Evolutionary conservation across 2,113 vertebrate species (phyloP).

Genomic region (Archilochus colubris): DNA sequence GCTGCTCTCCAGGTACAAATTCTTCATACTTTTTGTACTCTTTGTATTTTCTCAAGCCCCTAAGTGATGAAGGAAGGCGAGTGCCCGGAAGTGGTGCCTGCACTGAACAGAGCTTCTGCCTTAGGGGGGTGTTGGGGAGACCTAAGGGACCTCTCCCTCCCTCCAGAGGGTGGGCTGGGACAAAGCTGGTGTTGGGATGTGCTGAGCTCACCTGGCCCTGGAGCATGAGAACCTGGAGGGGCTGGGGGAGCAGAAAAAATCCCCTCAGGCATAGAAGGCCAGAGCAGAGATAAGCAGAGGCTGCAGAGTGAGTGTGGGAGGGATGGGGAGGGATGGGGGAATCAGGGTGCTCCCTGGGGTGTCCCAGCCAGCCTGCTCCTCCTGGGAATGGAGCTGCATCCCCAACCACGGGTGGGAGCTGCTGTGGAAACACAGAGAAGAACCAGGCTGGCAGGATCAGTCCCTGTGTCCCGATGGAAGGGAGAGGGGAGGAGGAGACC

Average conservation of each 20-base stretch:
- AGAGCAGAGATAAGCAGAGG: background rate
- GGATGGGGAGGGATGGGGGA: background rate
- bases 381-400: background rate
- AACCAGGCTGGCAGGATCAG: background rate
- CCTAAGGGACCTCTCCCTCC: background rate
- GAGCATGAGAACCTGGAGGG: background rate
- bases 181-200: accelerated
- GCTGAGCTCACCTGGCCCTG: background rate
- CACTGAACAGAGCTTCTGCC: too few relatives aligned
- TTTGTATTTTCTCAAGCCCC: background rate
- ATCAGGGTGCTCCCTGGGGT: background rate
- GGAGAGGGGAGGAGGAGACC: background rate
- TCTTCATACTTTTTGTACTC: background rate
- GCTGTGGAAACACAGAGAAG: background rate
- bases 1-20: background rate
- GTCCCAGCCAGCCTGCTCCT: background rate
- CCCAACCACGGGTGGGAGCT: background rate
- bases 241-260: background rate
- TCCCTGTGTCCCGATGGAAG: background rate
- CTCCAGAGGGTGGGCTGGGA: accelerated
- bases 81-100: too few relatives aligned
- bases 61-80: too few relatives aligned
- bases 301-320: accelerated
- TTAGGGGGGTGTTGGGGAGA: too few relatives aligned
- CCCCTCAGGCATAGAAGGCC: background rate